Evolutionary conservation across 2,113 vertebrate species (phyloP).

Genomic region (Cyrtonyx montezumae): DNA sequence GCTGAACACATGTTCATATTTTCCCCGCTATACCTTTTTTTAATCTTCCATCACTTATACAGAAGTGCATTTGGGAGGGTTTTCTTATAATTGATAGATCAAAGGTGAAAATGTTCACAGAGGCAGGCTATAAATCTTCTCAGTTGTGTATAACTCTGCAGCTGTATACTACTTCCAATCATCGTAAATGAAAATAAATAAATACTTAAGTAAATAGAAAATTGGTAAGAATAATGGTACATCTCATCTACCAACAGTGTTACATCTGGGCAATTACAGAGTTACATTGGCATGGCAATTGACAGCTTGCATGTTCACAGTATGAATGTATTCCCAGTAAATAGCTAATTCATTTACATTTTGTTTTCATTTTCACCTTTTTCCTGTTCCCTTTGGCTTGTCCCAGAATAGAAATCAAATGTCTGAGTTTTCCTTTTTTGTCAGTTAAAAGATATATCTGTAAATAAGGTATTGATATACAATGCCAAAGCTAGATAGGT

Average conservation of each 20-base stretch:
- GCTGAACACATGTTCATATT: not conserved
- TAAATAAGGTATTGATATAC: not conserved
- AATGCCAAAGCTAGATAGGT: not conserved
- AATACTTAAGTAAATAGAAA: not conserved
- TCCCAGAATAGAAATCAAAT: not conserved
- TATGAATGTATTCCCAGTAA: not conserved
- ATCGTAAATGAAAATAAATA: not conserved
- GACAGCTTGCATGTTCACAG: not conserved
- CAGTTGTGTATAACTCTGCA: not conserved
- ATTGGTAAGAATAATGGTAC: not conserved
- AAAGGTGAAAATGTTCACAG: not conserved
- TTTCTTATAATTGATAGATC: not conserved
- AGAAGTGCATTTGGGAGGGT: not conserved
- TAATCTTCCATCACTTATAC: not conserved
- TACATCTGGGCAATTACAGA: not conserved
- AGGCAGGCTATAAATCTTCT: not conserved
- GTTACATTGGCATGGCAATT: not conserved
- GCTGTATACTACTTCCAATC: not conserved
- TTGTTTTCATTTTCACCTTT: not conserved
- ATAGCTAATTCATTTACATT: not conserved
- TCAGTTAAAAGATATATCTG: not conserved
- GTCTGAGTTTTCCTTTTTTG: not conserved
- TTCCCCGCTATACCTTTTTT: not conserved
- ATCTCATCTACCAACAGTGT: not conserved
- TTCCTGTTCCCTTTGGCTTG: not conserved